Conservation (phyloP, 1,140 invertebrate species). For the Calycopis cecrops region DNA sequence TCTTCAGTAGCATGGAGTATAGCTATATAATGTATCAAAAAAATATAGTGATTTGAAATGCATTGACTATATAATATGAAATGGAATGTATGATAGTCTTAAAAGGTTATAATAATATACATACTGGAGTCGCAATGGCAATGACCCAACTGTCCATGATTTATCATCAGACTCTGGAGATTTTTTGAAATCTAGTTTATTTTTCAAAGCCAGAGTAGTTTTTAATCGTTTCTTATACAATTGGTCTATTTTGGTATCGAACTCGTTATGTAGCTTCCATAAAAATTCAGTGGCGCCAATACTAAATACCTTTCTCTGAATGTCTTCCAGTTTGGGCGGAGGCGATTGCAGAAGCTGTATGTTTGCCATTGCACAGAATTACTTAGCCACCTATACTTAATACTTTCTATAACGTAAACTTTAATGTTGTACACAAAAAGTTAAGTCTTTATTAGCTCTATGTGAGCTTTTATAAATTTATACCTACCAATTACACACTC, state of each 20-base stretch:
- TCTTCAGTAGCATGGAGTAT: too few relatives aligned
- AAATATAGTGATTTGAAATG: too few relatives aligned
- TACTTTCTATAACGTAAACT: too few relatives aligned
- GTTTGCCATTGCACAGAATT: conserved; percentile 33
- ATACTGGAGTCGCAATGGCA: conserved; percentile 72
- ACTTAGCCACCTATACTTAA: too few relatives aligned
- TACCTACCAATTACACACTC: too few relatives aligned
- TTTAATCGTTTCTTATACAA: conserved; percentile 53
- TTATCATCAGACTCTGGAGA: conserved; percentile 49
- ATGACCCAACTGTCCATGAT: conserved; percentile 74
- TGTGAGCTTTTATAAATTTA: too few relatives aligned
- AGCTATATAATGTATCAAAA: too few relatives aligned
- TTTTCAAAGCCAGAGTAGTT: conserved; percentile 26
- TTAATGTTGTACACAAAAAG: too few relatives aligned
- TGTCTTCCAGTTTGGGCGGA: conserved; percentile 68
- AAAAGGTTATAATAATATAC: conserved; percentile 31
- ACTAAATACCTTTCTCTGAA: conserved; percentile 66
- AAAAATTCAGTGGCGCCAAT: conserved; percentile 63
- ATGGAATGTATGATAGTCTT: too few relatives aligned
- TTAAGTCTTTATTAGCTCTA: too few relatives aligned
- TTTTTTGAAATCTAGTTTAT: conserved; percentile 41
- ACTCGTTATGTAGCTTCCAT: conserved; percentile 56
- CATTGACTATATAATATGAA: too few relatives aligned
- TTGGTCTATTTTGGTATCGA: conserved; percentile 63
- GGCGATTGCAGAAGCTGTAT: conserved; percentile 62